Conservation (phyloP, 1,140 invertebrate species). For the Heliothis virescens region DNA sequence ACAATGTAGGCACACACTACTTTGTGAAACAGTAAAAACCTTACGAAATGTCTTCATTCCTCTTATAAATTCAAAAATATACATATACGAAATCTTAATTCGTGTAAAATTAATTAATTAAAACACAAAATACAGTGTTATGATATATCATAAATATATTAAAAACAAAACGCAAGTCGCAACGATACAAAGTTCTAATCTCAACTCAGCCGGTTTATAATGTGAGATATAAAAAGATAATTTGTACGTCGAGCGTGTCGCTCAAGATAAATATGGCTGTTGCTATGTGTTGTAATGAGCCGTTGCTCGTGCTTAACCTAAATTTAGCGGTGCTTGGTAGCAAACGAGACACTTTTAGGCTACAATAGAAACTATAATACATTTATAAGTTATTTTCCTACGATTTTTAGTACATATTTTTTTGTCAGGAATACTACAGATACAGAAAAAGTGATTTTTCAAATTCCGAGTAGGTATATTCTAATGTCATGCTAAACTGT, state of each 20-base stretch:
- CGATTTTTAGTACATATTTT: too few relatives aligned
- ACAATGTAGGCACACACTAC: too few relatives aligned
- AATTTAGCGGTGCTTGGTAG: slow-evolving; percentile 21
- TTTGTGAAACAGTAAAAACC: too few relatives aligned
- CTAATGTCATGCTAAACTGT: too few relatives aligned
- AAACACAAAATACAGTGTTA: neutral
- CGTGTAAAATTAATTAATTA: neutral
- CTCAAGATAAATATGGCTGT: slow-evolving; percentile 42
- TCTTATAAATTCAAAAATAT: too few relatives aligned
- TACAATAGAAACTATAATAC: neutral
- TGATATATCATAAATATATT: neutral
- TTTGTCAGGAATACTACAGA: too few relatives aligned
- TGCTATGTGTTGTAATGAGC: slow-evolving; percentile 43
- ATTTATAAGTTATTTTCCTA: too few relatives aligned
- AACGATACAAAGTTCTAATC: neutral
- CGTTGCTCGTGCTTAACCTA: slow-evolving; percentile 43
- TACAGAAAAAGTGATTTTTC: too few relatives aligned
- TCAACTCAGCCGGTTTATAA: slow-evolving; percentile 14
- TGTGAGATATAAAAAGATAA: slow-evolving; percentile 38
- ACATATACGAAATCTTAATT: too few relatives aligned
- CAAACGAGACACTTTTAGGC: slow-evolving; percentile 3
- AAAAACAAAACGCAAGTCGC: neutral
- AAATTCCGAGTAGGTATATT: too few relatives aligned
- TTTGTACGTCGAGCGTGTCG: slow-evolving; percentile 45
- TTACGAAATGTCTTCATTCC: too few relatives aligned